phyloP scores from a whole-genome alignment of 2,797 vertebrate species.

The Alauda arvensis region DNA sequence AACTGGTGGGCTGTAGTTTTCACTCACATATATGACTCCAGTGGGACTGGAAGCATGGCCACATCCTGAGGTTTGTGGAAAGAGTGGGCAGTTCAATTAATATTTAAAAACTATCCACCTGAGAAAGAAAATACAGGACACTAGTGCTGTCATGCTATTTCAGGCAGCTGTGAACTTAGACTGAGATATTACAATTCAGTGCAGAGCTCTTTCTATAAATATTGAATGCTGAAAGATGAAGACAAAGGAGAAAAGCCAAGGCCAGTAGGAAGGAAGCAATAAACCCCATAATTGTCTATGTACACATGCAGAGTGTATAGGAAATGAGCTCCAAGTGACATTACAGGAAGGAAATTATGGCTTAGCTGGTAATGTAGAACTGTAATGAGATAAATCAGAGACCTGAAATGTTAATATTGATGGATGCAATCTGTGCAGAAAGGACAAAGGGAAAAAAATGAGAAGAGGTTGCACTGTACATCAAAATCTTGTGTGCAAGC shows the following conservation, averaged over 20 bases:
- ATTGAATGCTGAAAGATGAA: constrained; percentile 23
- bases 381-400: constrained; percentile 52
- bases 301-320: constrained; percentile 7
- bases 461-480: not conserved
- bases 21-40: fast-evolving
- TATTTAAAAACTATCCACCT: not conserved
- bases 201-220: constrained; percentile 9
- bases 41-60: not conserved
- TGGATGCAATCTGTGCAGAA: constrained; percentile 21
- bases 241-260: constrained; percentile 14
- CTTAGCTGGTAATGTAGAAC: constrained; percentile 36
- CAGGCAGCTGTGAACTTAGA: not conserved
- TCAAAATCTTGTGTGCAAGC: not conserved
- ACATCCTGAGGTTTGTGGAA: not conserved
- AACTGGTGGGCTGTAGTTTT: not conserved
- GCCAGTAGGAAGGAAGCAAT: constrained; percentile 50
- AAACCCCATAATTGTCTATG: constrained; percentile 39
- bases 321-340: constrained; percentile 54
- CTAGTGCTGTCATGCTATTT: not conserved
- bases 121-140: not conserved
- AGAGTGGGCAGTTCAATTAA: not conserved
- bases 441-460: constrained; percentile 18
- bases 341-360: constrained; percentile 51
- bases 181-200: not conserved
- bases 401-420: constrained; percentile 52